Conservation (phyloP, 2,113 vertebrate species). For the Sterrhoptilus dennistouni region DNA sequence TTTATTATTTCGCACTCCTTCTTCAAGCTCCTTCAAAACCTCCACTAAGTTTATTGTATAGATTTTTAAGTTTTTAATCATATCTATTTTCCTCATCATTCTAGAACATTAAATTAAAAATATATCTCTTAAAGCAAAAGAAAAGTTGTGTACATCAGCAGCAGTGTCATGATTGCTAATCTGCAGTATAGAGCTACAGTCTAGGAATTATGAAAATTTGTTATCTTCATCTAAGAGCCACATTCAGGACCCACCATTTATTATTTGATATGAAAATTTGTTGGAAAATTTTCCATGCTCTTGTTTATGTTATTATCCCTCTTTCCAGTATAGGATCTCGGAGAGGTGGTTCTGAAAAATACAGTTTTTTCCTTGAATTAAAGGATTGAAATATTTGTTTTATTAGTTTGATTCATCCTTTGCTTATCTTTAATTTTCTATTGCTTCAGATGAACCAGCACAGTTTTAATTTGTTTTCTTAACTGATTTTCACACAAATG, state of each 20-base stretch:
- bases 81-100: background rate
- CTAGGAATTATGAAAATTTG: background rate
- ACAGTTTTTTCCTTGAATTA: background rate
- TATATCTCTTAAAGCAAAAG: background rate
- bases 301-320: background rate
- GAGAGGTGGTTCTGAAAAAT: background rate
- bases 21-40: background rate
- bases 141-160: background rate
- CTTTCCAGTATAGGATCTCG: background rate
- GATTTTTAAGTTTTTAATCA: background rate
- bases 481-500: background rate
- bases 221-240: background rate
- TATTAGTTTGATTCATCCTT: background rate
- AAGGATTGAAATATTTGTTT: background rate
- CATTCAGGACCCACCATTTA: background rate
- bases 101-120: background rate
- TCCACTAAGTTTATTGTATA: background rate
- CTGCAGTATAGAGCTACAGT: background rate
- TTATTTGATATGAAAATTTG: background rate
- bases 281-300: background rate
- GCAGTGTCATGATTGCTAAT: background rate
- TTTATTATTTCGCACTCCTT: background rate
- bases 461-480: background rate
- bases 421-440: background rate
- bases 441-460: background rate